phyloP scores from a whole-genome alignment of 1,140 invertebrate species.

The Oryzaephilus surinamensis region DNA sequence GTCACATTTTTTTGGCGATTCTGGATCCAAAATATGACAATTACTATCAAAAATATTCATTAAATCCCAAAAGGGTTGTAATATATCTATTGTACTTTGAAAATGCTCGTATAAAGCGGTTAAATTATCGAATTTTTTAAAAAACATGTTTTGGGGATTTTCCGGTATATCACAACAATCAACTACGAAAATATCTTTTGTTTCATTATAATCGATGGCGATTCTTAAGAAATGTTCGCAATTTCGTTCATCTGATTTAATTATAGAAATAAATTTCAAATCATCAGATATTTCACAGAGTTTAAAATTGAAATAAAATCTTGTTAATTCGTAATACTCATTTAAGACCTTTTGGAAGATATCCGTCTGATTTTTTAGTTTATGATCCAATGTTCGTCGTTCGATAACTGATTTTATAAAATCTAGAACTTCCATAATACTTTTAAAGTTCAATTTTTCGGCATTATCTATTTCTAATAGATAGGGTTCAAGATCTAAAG shows the following conservation, averaged over 20 bases:
- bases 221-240: constrained; percentile 21
- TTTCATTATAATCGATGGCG: constrained; percentile 12
- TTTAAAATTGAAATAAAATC: constrained; percentile 26
- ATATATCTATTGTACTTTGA: constrained; percentile 14
- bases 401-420: constrained; percentile 10
- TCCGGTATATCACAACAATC: constrained; percentile 19
- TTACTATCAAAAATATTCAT: constrained; percentile 37
- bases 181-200: constrained; percentile 19
- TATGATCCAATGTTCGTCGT: constrained; percentile 7
- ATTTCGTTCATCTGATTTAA: constrained; percentile 16
- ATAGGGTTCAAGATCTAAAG: too few relatives aligned
- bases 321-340: constrained; percentile 25
- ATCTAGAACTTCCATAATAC: constrained; percentile 1
- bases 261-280: constrained; percentile 17
- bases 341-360: constrained; percentile 20
- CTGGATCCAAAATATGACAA: constrained; percentile 39
- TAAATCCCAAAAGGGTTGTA: constrained; percentile 38
- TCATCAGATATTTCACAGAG: constrained; percentile 18
- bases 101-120: constrained; percentile 21
- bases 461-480: too few relatives aligned
- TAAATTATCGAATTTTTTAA: constrained; percentile 13
- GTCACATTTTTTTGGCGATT: constrained; percentile 30
- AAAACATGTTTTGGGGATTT: constrained; percentile 8
- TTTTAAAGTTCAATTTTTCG: neutral
- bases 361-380: constrained; percentile 14